Evolutionary conservation across 2,888 invertebrate species (phyloP).

Genomic region (Aphodius sticticus): DNA sequence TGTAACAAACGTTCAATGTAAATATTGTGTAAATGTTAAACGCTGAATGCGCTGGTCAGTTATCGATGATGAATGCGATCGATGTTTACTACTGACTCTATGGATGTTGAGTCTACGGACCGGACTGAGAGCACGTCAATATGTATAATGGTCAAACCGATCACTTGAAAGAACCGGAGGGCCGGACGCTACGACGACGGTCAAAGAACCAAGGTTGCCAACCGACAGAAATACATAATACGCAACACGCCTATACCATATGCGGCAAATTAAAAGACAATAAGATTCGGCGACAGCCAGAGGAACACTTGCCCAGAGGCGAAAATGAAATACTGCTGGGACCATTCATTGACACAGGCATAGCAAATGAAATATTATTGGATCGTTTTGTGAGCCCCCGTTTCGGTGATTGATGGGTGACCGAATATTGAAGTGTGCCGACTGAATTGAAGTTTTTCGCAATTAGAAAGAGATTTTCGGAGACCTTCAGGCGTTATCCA

Average conservation of each 20-base stretch:
- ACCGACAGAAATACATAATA: background rate
- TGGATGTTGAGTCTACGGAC: conserved; percentile 41
- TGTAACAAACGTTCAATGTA: conserved; percentile 35
- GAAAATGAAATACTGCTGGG: conserved; percentile 31
- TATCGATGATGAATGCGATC: conserved; percentile 38
- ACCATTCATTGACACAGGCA: conserved; percentile 31
- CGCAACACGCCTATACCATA: conserved; percentile 31
- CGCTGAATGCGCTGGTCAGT: conserved; percentile 42
- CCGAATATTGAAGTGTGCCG: conserved; percentile 32
- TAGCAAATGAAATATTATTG: conserved; percentile 30
- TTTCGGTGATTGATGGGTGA: conserved; percentile 28
- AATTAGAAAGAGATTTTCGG: background rate
- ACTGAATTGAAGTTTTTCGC: background rate
- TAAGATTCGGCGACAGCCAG: conserved; percentile 28
- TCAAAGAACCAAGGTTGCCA: background rate
- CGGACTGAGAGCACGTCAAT: conserved; percentile 5
- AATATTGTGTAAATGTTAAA: conserved; percentile 36
- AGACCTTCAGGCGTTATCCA: background rate
- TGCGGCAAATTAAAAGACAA: conserved; percentile 32
- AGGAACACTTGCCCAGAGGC: conserved; percentile 28
- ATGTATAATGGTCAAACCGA: conserved; percentile 5
- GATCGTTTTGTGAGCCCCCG: conserved; percentile 27
- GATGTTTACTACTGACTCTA: conserved; percentile 37
- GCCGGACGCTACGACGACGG: conserved; percentile 6
- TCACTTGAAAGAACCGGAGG: conserved; percentile 17